Conservation (phyloP, 37 sponge, comb jelly and placozoan genomes). For the Cladorhizidae sp. region DNA sequence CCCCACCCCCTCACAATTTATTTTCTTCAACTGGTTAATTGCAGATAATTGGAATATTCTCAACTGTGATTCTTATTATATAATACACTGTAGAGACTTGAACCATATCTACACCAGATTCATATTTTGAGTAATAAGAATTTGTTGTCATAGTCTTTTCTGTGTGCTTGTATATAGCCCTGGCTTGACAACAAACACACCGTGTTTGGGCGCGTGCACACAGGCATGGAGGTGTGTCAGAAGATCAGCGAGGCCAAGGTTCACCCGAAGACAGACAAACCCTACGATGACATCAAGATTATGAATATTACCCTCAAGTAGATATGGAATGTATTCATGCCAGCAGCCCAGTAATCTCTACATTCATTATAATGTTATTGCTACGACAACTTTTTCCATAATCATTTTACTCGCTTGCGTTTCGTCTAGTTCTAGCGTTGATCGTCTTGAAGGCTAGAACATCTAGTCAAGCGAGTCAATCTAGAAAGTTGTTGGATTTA, state of each 20-base stretch:
- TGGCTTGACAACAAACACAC: constrained; percentile 99
- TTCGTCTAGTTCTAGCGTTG: too few relatives aligned
- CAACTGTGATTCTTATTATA: too few relatives aligned
- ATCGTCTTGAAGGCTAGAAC: too few relatives aligned
- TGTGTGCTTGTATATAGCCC: constrained; percentile 46
- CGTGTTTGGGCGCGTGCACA: constrained; percentile 90
- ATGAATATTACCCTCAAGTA: constrained; percentile 90
- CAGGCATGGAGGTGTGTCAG: constrained; percentile 95
- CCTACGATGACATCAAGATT: constrained; percentile 93
- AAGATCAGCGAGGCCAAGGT: constrained; percentile 87
- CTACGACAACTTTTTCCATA: background rate
- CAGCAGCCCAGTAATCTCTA: background rate
- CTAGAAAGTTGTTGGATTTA: too few relatives aligned
- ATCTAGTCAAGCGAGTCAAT: too few relatives aligned
- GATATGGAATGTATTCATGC: too few relatives aligned
- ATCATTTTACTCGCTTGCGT: background rate
- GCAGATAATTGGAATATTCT: too few relatives aligned
- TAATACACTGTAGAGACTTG: too few relatives aligned
- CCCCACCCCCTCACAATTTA: too few relatives aligned
- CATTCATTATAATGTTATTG: background rate
- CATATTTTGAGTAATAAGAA: too few relatives aligned
- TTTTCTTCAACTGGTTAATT: too few relatives aligned
- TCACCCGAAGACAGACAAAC: constrained; percentile 86
- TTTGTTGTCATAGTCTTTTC: background rate
- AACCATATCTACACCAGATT: too few relatives aligned